Evolutionary conservation across 1,140 invertebrate genomes (phyloP), one percentile per base, ranked within the genome.

Genomic region (Drosophila albomicans): DNA sequence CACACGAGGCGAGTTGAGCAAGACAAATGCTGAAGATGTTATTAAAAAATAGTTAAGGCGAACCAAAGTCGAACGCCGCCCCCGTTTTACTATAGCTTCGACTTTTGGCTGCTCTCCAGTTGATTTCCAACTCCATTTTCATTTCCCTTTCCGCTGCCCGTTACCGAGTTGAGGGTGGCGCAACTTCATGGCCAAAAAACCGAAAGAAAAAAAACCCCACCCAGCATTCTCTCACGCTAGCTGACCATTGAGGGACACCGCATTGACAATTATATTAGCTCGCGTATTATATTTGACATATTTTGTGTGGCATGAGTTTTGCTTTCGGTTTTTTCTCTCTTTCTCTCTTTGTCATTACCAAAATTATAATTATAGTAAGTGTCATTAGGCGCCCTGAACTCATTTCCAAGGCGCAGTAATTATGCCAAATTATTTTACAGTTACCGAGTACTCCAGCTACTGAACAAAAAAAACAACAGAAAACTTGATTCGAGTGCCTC

Each of bases 21-120:
- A 90, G 85, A 89, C 86, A 89, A 89, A 89, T 89, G 85, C 79
- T 89, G 86, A 89, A 89, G 85, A 89, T 84, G 86, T 89, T 89
- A 90, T 89, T 89, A 89, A 89, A 89, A 89, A 85, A 89, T 89
- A 89, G 85, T 89, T 89, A 89, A 25, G 63, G 85, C 73, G 51
- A 59, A 15, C 64, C 63, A 65, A 15, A 51, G 32, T 28, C n/a
- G 16, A 41, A 59, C 64, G 51, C 62, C 64, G 51, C 62, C 45
- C 52, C 63, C 43, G 32, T 58, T 66, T 25, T 4, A n/a, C n/a
- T n/a, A n/a, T n/a, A 25, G 20, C 20, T 4, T 46, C 35, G 25
- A 35, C 45, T 15, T 28, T 38, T 5, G 35, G 32, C 30, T 20
- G n/a, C 3, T 49, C 41, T 65, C 25, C 25, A 67, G n/a, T 52